Evolutionary conservation across 2,888 invertebrate species (phyloP), one percentile per base, ranked within the genome.

Genomic region (Pyrochroa serraticornis): DNA sequence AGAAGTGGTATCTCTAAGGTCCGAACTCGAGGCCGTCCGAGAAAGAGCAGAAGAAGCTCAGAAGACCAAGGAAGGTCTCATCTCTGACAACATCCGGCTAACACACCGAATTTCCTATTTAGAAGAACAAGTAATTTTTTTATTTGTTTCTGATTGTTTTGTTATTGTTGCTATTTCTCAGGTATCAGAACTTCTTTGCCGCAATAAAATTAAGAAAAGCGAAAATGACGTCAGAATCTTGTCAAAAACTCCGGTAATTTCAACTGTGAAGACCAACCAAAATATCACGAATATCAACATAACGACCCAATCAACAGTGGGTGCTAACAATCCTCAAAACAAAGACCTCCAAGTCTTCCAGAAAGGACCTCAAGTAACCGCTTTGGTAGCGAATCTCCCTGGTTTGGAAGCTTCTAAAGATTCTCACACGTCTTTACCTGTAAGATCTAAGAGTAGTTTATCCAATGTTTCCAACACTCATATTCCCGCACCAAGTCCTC

Each of bases 51-150:
- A 87, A 44, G 87, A 86, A 70, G 84, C 87, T 0, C 86, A 85
- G 71, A 79, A 82, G 42, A 83, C 85, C 44, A 86, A 87, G 74
- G 87, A 87, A 64, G 82, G 83, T 8, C 81, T 87, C 32, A 86
- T 88, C 70, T 84, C 89, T 13, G 93, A 93, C 79, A 93, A 93
- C 80, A 87, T 92, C 59, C 83, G 93, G 46, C 83, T 94, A 58
- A 92, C 92, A 8, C 94, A 94, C 78, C 84, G 94, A 66, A 94
- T 94, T 71, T 91, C 92, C 1, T 94, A 94, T 78, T 83, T 95
- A 55, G 94, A 95, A 77, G 93, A 94, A 74, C 93, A 93, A 79
- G 92, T 92, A 64, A 81, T 83, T 0, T 86, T 12, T 10, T 33
- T 32, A 38, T 9, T 35, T 58, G 13, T 62, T n/a, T 65, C 30